Conservation (phyloP, 2,888 invertebrate species). For the Leptopilina drosophilae region DNA sequence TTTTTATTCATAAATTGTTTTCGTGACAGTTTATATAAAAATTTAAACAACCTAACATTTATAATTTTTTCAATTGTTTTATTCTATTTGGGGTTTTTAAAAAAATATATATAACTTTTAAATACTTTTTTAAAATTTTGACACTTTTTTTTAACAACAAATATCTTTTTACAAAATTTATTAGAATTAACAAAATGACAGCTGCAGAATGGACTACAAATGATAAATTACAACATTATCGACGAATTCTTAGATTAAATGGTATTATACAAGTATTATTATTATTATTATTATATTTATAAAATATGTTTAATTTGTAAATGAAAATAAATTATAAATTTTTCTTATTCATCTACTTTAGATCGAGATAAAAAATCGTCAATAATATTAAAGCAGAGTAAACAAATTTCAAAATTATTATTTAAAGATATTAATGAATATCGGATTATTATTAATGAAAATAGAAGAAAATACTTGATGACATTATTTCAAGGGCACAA, state of each 20-base stretch:
- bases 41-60: background rate
- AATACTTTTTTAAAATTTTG: no score
- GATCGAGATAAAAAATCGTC: slow-evolving; percentile 81
- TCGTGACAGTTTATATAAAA: background rate
- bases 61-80: background rate
- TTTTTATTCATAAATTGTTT: no score
- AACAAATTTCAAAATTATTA: slow-evolving; percentile 79
- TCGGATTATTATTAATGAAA: slow-evolving; percentile 80
- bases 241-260: slow-evolving; percentile 82
- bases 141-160: no score
- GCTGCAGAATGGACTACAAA: slow-evolving; percentile 81
- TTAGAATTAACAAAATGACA: slow-evolving; percentile 82
- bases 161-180: slow-evolving; percentile 42
- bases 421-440: slow-evolving; percentile 80
- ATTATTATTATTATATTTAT: background rate
- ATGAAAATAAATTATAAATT: background rate
- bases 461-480: slow-evolving; percentile 79
- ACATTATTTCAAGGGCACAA: slow-evolving; percentile 80
- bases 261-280: slow-evolving; percentile 75
- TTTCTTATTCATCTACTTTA: slow-evolving; percentile 65
- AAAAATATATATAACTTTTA: no score
- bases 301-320: background rate
- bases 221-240: slow-evolving; percentile 83
- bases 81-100: no score
- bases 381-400: slow-evolving; percentile 77